A percentile compares a stretch with the other conserved stretches of the same genome.
phyloP scores from a whole-genome alignment of 2,113 vertebrate species.

The Pedetes capensis region DNA sequence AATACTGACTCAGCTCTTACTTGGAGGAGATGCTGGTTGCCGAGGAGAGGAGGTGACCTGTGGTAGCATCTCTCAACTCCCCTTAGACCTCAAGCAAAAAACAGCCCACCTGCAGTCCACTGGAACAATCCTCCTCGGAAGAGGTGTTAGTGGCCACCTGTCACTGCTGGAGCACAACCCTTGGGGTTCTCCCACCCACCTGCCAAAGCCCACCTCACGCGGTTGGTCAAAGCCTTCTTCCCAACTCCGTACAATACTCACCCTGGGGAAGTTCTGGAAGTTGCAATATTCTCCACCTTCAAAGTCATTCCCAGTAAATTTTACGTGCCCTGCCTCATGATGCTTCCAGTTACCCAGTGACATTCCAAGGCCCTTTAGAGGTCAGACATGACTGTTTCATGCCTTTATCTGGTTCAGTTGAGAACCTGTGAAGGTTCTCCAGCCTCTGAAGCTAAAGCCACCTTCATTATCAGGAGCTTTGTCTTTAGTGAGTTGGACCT shows the following conservation, averaged over 20 bases:
- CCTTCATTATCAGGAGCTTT: background rate
- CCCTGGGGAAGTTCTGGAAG: background rate
- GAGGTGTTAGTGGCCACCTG: background rate
- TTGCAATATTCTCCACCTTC: background rate
- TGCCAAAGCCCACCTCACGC: background rate
- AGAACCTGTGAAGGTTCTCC: background rate
- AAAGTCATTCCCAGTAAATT: constrained; percentile 24
- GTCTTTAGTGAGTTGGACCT: background rate
- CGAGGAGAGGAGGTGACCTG: background rate
- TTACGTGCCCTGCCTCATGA: background rate
- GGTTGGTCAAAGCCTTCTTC: background rate
- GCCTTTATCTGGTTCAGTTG: background rate
- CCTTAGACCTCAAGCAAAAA: background rate
- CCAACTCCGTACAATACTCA: background rate
- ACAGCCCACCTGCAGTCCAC: background rate
- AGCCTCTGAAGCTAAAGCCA: background rate
- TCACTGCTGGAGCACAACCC: background rate
- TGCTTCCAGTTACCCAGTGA: background rate
- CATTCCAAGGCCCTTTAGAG: background rate
- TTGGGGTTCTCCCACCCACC: background rate
- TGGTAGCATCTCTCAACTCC: background rate
- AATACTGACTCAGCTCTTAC: background rate
- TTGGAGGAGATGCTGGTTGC: background rate
- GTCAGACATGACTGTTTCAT: background rate
- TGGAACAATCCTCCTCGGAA: background rate